A percentile compares a stretch with the other conserved stretches of the same genome.
Evolutionary conservation across 2,888 invertebrate genomes (phyloP).

Genomic region (Pammene aurita): DNA sequence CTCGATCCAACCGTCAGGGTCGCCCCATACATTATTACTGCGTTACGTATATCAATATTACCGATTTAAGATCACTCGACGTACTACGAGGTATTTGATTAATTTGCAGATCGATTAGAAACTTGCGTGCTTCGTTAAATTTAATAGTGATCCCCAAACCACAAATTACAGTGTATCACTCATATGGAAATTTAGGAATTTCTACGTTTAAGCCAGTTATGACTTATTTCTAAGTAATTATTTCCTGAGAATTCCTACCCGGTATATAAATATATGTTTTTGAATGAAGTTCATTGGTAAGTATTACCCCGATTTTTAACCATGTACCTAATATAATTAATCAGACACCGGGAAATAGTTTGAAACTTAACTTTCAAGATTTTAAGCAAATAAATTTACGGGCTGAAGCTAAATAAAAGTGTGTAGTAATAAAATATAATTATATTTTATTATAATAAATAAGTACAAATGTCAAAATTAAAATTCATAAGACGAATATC

Average conservation of each 20-base stretch:
- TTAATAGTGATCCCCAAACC: not conserved
- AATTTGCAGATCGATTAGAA: conserved; percentile 62
- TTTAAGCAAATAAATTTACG: too few relatives aligned
- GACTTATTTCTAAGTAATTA: too few relatives aligned
- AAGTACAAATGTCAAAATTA: not conserved
- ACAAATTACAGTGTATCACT: not conserved
- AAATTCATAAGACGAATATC: conserved; percentile 1
- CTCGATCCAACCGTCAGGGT: conserved; percentile 63
- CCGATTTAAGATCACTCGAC: conserved; percentile 76
- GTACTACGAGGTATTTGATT: conserved; percentile 70
- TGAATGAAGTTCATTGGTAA: too few relatives aligned
- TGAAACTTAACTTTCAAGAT: too few relatives aligned
- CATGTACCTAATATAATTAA: too few relatives aligned
- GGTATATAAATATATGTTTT: too few relatives aligned
- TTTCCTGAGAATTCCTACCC: too few relatives aligned
- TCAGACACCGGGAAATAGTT: too few relatives aligned
- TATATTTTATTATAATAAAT: too few relatives aligned
- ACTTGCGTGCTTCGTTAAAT: conserved; percentile 15
- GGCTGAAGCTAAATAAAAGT: too few relatives aligned
- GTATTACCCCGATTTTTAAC: too few relatives aligned
- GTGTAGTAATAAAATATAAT: too few relatives aligned
- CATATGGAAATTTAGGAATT: not conserved
- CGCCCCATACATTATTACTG: conserved; percentile 75
- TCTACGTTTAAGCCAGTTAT: not conserved
- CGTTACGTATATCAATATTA: conserved; percentile 75